These are phyloP conservation scores for Limonius californicus DNA, from an alignment of 1,140 invertebrate species.

Conservation along the genomic window DNA sequence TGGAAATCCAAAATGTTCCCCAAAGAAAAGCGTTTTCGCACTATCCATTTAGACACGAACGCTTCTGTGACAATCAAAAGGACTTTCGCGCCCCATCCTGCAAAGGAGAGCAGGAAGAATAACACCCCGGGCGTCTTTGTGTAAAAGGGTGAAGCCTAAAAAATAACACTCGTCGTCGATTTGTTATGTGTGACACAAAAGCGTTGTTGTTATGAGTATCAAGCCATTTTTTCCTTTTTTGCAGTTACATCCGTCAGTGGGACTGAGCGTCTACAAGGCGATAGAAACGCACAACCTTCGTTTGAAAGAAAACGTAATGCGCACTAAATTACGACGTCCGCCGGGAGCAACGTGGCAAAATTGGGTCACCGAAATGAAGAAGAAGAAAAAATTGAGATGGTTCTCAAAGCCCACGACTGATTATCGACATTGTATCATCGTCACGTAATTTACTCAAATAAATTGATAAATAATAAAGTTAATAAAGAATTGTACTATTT, in stretches of 20 bases:
- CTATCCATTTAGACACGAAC: too few species aligned
- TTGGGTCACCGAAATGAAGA: constrained; percentile 23
- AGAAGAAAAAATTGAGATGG: constrained; percentile 26
- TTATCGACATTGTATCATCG: background rate
- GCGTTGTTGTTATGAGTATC: background rate
- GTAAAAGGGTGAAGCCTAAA: constrained; percentile 9
- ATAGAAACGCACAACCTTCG: constrained; percentile 29
- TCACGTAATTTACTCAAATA: too few species aligned
- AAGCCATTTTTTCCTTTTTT: constrained; percentile 19
- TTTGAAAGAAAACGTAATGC: constrained; percentile 32
- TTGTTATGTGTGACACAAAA: background rate
- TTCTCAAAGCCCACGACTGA: constrained; percentile 17
- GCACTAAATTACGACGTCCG: constrained; percentile 22
- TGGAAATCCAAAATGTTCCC: too few species aligned
- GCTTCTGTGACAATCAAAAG: too few species aligned
- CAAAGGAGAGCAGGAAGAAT: too few species aligned
- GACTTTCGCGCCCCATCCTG: too few species aligned
- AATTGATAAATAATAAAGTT: constrained; percentile 1
- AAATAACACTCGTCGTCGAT: background rate
- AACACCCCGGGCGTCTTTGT: background rate
- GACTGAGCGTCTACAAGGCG: constrained; percentile 24
- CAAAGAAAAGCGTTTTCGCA: too few species aligned
- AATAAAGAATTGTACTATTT: background rate
- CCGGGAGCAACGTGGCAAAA: constrained; percentile 21
- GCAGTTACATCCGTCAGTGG: constrained; percentile 27